Evolutionary conservation across 1,140 invertebrate species (phyloP), one percentile per base, ranked within the genome.

Genomic region (Leucophenga varia): DNA sequence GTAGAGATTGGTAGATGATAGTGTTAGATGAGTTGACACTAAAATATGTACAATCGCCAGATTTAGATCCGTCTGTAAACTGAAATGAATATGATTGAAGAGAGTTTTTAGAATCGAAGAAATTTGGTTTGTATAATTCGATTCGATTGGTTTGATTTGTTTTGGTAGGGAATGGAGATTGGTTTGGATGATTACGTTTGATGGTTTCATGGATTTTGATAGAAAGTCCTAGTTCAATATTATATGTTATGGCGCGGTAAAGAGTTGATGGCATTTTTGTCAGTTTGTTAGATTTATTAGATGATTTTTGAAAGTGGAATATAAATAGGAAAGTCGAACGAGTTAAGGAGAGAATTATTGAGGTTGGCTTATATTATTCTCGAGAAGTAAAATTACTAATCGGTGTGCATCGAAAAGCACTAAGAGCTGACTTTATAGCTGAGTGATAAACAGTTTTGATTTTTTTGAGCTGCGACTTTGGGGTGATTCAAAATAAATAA

Each of bases 361-460:
- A 45, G 13, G 22, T 14, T 44, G 6, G 30, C 30, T 18, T 25
- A 36, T 42, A 13, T 19, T 28, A 21, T 31, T 10, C 36, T 35
- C 28, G 37, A 25, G 20, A 17, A 49, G 34, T 19, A n/a, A 37
- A 22, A 17, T 49, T 36, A 17, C 43, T 43, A 34, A 37, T 43
- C 3, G 47, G 41, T 10, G 40, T 37, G 9, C 19, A 25, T 17
- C 20, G 31, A n/a, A 36, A 45, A 22, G 43, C 43, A n/a, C 20
- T 16, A 16, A 44, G 17, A 35, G 14, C 14, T 7, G 19, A 20
- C 19, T 30, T 32, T n/a, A 34, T 8, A 16, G 42, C 14, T 6
- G 42, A 14, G 18, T 44, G 30, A 7, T 13, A 17, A 4, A 35
- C 13, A 10, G 13, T 44, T 44, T 44, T 34, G 22, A 25, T 10